These are phyloP conservation scores for Lasioglossum baleicum DNA, from an alignment of 1,140 invertebrate genomes.

Conservation along the genomic window DNA sequence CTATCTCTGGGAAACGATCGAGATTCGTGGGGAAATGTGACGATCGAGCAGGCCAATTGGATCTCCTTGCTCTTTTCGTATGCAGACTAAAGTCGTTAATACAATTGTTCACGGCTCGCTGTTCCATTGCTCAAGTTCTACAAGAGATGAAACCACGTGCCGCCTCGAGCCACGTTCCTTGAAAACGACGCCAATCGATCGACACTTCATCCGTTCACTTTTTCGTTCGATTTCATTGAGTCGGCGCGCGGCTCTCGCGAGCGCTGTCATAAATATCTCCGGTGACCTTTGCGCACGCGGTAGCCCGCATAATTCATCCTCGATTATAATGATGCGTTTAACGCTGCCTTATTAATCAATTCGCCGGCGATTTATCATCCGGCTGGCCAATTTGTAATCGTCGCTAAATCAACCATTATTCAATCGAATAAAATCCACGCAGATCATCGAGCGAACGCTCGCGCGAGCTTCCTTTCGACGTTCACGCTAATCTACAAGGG, in stretches of 20 bases:
- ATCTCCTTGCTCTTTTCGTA: no score
- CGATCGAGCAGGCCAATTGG: no score
- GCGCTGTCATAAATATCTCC: conserved; percentile 30
- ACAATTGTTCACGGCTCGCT: no score
- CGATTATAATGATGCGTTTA: conserved; percentile 48
- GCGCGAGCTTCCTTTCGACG: not conserved
- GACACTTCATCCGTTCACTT: not conserved
- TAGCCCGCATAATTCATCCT: conserved; percentile 42
- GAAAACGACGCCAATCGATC: no score
- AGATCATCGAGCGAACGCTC: conserved; percentile 11
- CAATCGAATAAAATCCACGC: conserved; percentile 25
- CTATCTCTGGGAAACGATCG: no score
- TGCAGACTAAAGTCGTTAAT: no score
- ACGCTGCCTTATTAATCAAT: conserved; percentile 46
- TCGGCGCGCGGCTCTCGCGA: not conserved
- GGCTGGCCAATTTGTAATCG: conserved; percentile 42
- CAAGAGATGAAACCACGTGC: no score
- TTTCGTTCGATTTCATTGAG: not conserved
- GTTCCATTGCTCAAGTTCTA: no score
- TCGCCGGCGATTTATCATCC: conserved; percentile 41
- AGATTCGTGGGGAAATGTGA: no score
- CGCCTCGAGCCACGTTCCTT: no score
- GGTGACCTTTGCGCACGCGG: conserved; percentile 25
- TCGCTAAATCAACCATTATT: conserved; percentile 32
- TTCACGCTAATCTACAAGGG: not conserved